Percentiles rank a stretch among this genome's conserved stretches.
Evolutionary conservation across 2,888 invertebrate species (phyloP).

Genomic region (Scrobipalpa costella): DNA sequence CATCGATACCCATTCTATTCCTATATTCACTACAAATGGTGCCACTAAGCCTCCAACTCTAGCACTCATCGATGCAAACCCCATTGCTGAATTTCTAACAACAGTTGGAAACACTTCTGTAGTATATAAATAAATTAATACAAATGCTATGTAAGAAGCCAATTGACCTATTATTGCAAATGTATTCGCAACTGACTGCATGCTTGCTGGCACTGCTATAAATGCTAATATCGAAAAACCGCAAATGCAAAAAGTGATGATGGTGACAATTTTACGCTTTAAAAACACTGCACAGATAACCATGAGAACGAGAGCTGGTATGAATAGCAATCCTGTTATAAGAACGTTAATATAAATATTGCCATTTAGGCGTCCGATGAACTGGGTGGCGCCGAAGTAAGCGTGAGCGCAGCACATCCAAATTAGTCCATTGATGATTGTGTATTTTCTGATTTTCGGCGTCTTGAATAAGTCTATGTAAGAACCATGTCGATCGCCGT

Average conservation of each 20-base stretch:
- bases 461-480: slow-evolving; percentile 82
- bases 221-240: slow-evolving; percentile 60
- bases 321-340: neutral
- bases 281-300: slow-evolving; percentile 42
- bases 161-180: slow-evolving; percentile 88
- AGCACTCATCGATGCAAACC: slow-evolving; percentile 85
- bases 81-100: slow-evolving; percentile 89
- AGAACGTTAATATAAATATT: slow-evolving; percentile 47
- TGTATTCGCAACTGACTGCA: slow-evolving; percentile 75
- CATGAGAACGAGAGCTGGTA: slow-evolving; percentile 3
- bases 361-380: slow-evolving; percentile 84
- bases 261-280: slow-evolving; percentile 56
- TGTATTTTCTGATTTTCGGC: slow-evolving; percentile 82
- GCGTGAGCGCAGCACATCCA: slow-evolving; percentile 88
- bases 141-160: slow-evolving; percentile 85
- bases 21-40: slow-evolving; percentile 83
- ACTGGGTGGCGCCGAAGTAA: slow-evolving; percentile 88
- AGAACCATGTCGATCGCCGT: slow-evolving; percentile 45
- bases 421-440: slow-evolving; percentile 82
- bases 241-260: slow-evolving; percentile 57
- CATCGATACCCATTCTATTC: slow-evolving; percentile 65
- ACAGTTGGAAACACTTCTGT: slow-evolving; percentile 91
- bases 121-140: slow-evolving; percentile 85
- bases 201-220: slow-evolving; percentile 56
- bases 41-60: slow-evolving; percentile 85